phyloP scores from a whole-genome alignment of 2,113 vertebrate genomes.

The Eulemur macaco region DNA sequence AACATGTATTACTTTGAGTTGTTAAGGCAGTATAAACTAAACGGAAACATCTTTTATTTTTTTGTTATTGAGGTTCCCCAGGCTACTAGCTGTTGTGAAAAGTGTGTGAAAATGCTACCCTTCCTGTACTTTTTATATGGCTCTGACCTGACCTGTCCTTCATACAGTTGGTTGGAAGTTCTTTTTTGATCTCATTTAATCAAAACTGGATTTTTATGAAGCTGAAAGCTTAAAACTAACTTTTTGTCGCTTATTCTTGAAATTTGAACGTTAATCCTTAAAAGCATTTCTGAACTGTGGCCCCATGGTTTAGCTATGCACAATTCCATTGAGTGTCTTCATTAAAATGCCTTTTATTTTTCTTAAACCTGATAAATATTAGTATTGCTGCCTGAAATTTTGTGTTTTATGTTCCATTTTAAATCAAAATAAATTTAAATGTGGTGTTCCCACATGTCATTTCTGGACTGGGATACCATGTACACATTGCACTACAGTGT shows the following conservation, averaged over 20 bases:
- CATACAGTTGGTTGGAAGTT: not conserved
- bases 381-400: not conserved
- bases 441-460: not conserved
- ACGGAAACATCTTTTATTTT: not conserved
- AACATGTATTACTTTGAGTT: not conserved
- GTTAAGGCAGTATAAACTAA: not conserved
- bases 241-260: conserved; percentile 40
- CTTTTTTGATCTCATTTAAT: conserved; percentile 27
- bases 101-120: not conserved
- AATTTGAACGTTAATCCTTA: conserved; percentile 29
- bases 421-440: conserved; percentile 24
- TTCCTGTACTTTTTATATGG: not conserved
- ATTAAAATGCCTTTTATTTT: conserved; percentile 24
- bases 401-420: conserved; percentile 9
- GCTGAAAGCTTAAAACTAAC: conserved; percentile 32
- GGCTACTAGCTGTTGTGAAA: not conserved
- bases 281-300: conserved; percentile 33
- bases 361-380: not conserved
- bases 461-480: not conserved
- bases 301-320: not conserved
- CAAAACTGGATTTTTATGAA: conserved; percentile 47
- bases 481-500: not conserved
- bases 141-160: not conserved
- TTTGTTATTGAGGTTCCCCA: not conserved
- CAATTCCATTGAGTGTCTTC: not conserved